Evolutionary conservation across 2,113 vertebrate species (phyloP).

Genomic region (Pseudorectes ferrugineus): DNA sequence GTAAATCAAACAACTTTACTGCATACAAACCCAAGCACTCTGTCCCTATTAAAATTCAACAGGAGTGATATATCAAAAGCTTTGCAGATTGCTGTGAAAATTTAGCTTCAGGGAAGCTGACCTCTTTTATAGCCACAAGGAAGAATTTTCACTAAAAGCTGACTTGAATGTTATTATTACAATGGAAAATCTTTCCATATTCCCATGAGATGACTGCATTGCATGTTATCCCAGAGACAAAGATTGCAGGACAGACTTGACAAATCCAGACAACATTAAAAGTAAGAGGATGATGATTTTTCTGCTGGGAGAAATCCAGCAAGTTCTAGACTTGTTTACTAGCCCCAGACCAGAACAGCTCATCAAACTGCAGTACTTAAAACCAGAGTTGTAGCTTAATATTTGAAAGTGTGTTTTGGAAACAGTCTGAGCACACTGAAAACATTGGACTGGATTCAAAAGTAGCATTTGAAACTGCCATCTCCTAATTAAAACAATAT

Average conservation of each 20-base stretch:
- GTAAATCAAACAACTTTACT: background rate
- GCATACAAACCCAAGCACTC: background rate
- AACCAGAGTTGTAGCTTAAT: background rate
- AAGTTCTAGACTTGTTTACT: conserved; percentile 36
- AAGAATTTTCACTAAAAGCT: background rate
- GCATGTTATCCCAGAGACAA: background rate
- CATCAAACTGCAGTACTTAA: conserved; percentile 14
- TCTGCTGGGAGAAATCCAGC: conserved; percentile 34
- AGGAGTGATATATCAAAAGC: background rate
- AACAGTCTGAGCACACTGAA: conserved; percentile 3
- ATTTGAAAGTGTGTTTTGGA: conserved; percentile 7
- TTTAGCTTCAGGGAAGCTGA: background rate
- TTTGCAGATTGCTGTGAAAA: background rate
- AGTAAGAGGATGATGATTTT: background rate
- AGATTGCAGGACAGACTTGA: background rate
- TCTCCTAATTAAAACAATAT: conserved; percentile 54
- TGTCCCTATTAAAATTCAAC: background rate
- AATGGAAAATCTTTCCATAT: background rate
- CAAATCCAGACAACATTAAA: conserved; percentile 14
- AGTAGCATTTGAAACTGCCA: conserved; percentile 15
- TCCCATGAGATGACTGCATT: background rate
- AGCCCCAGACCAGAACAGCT: conserved; percentile 33
- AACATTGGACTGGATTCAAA: conserved; percentile 22
- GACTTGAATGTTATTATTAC: background rate
- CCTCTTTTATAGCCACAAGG: background rate